Base-by-base conservation (phyloP, 2,888 invertebrate genomes). In the Plemyria rubiginata region DNA sequence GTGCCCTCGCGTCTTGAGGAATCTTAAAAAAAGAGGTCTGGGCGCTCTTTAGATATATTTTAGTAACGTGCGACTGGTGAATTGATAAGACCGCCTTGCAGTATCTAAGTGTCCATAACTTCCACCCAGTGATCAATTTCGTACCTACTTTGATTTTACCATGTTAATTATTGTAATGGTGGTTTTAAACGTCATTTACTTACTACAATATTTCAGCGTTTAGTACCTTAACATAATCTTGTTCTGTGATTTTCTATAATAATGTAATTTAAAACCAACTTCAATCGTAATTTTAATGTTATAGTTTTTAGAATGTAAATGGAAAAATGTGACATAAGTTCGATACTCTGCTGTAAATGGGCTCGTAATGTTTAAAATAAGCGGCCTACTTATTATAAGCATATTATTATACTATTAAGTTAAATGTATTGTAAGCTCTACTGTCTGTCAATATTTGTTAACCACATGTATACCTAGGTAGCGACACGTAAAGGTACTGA, bases 191-290 rank as follows among this genome's bases (percentile, higher is more conserved):
- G 11, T 9, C 4, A 22, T 46, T 38, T 2, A 38, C 5, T 48
- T 41, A 50, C 15, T 15, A 22, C 7, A n/a, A 38, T 49, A n/a
- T 40, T 22, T 56, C 22, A 22, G n/a, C 40, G 28, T 32, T 43
- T 40, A 54, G 60, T 41, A 22, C 36, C 43, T 60, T 55, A 45
- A 48, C 51, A 22, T 29, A 16, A 55, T 46, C 16, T 59, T 63
- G 48, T 55, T 55, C 55, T 64, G 53, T 64, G 58, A 58, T 62
- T 64, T 60, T 60, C 38, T 50, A 61, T 40, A 45, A 55, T 55
- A 51, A 54, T 41, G 8, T 49, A 36, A 41, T 60, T 54, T 41
- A 29, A 53, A 43, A 40, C 29, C n/a, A 46, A 50, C 8, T 50
- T 50, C 38, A 43, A 36, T 3, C 28, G n/a, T 55, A 48, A 50